These are phyloP conservation scores for Salticus scenicus DNA, from an alignment of 2,888 invertebrate genomes.

Conservation along the genomic window DNA sequence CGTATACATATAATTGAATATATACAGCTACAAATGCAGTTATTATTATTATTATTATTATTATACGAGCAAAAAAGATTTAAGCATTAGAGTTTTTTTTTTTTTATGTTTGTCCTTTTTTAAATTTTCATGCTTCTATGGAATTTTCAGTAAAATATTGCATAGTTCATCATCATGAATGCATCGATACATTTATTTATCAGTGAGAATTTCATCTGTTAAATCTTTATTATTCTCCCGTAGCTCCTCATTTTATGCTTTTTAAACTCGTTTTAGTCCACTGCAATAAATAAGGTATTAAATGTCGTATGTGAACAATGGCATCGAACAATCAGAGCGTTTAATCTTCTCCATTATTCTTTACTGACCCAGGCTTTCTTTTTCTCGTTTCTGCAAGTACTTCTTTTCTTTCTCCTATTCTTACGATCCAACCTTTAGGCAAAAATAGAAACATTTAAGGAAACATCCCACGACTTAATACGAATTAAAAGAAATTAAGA, in stretches of 20 bases:
- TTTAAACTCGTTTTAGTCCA: background rate
- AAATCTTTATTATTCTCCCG: too few relatives aligned
- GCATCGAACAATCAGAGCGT: slow-evolving; percentile 37
- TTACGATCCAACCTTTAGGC: slow-evolving; percentile 6
- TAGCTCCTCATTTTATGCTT: background rate
- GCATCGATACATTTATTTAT: too few relatives aligned
- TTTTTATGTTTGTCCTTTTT: too few relatives aligned
- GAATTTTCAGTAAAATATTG: too few relatives aligned
- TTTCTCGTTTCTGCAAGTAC: slow-evolving; percentile 28
- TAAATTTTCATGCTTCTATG: too few relatives aligned
- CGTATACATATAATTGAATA: too few relatives aligned
- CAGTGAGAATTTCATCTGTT: too few relatives aligned
- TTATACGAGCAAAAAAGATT: too few relatives aligned
- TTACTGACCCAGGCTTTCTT: slow-evolving; percentile 15
- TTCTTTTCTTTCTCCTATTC: slow-evolving; percentile 9
- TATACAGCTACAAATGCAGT: too few relatives aligned
- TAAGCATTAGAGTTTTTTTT: too few relatives aligned
- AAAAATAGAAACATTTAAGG: slow-evolving; percentile 11
- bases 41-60: too few relatives aligned
- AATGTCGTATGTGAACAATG: slow-evolving; percentile 21
- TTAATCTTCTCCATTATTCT: slow-evolving; percentile 35
- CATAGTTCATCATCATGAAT: too few relatives aligned
- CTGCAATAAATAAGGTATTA: background rate
- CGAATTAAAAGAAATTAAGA: slow-evolving; percentile 22
- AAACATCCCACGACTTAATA: background rate